These are phyloP conservation scores for Alentia gelatinosa DNA, from an alignment of 2,888 invertebrate genomes.

Conservation along the genomic window DNA sequence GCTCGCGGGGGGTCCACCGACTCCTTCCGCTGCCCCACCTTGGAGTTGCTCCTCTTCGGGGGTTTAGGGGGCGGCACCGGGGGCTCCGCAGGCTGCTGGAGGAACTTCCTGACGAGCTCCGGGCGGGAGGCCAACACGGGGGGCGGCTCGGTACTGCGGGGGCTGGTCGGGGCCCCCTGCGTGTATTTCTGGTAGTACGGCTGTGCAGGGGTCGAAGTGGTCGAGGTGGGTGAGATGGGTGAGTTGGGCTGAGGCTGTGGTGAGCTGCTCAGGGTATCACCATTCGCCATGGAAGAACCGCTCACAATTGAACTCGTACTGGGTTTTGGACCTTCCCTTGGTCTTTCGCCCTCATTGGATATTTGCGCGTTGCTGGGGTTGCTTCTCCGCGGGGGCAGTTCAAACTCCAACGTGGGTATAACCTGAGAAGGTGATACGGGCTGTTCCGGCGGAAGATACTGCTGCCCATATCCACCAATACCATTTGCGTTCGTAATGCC, in stretches of 20 bases:
- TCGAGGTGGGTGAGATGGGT: background rate
- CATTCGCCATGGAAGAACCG: background rate
- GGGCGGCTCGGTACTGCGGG: background rate
- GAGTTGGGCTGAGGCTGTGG: background rate
- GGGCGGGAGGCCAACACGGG: constrained; percentile 4
- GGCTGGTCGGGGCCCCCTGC: background rate
- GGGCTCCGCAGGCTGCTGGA: background rate
- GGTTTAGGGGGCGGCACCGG: background rate
- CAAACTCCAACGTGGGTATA: background rate
- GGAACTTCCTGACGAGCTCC: background rate
- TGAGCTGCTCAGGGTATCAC: no score
- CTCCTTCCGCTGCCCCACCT: background rate
- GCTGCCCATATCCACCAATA: no score
- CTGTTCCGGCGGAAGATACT: background rate
- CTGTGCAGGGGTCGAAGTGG: background rate
- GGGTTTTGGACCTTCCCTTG: background rate
- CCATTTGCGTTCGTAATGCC: no score
- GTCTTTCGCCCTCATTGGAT: no score
- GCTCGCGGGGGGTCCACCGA: background rate
- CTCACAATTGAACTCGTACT: background rate
- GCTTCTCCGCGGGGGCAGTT: background rate
- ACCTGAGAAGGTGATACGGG: background rate
- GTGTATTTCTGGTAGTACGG: background rate
- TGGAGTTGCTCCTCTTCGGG: background rate
- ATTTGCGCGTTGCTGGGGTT: no score